Conservation (phyloP, 2,797 vertebrate genomes). For the Aldrovandia affinis region DNA sequence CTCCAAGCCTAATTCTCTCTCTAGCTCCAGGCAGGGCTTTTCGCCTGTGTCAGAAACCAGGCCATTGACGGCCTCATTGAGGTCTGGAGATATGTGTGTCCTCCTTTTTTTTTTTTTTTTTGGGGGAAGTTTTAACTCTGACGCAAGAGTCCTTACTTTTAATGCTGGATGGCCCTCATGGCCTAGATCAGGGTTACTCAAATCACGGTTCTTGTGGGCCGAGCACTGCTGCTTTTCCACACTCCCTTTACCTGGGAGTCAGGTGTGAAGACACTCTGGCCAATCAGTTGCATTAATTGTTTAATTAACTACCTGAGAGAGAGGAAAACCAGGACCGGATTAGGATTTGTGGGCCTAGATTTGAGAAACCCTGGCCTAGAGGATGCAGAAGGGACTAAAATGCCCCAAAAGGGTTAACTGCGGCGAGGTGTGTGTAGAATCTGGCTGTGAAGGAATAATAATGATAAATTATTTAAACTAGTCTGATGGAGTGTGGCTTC, state of each 20-base stretch:
- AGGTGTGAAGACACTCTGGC: too few species aligned
- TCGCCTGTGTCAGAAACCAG: conserved; percentile 53
- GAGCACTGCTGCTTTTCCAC: too few species aligned
- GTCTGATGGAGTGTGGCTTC: conserved; percentile 12
- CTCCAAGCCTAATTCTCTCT: conserved; percentile 56
- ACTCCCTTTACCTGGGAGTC: too few species aligned
- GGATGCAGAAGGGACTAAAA: conserved; percentile 62
- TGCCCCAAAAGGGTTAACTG: conserved; percentile 25
- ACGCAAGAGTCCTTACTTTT: conserved; percentile 55
- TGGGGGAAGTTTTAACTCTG: conserved; percentile 66
- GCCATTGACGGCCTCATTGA: conserved; percentile 58
- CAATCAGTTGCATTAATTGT: too few species aligned
- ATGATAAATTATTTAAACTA: conserved; percentile 23
- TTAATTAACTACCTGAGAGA: too few species aligned
- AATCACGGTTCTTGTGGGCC: too few species aligned
- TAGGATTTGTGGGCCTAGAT: too few species aligned
- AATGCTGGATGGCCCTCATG: conserved; percentile 51
- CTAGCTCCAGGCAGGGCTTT: conserved; percentile 62
- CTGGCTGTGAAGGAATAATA: conserved; percentile 10
- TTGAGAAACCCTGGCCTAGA: too few species aligned
- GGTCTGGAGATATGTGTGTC: conserved; percentile 59
- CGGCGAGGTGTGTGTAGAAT: background rate
- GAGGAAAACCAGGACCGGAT: too few species aligned
- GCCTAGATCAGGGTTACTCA: conserved; percentile 68
- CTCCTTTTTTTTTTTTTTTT: conserved; percentile 62